A percentile compares a stretch with the other conserved stretches of the same genome.
Evolutionary conservation across 2,797 vertebrate genomes (phyloP).

Genomic region (Sebastolobus alascanus): DNA sequence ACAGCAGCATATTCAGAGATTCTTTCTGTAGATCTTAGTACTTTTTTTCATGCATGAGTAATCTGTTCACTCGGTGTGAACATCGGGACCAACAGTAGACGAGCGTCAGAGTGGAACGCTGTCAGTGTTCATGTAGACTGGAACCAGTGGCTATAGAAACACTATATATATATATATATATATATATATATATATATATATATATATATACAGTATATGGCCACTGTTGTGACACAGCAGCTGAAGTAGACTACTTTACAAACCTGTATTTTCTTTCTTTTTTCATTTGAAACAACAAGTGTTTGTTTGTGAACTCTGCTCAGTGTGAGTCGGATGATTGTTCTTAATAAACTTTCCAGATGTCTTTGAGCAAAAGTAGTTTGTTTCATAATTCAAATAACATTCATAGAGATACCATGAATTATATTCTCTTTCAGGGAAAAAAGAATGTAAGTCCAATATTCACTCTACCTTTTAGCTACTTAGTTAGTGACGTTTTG

Average conservation of each 20-base stretch:
- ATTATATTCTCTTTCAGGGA: too few species aligned
- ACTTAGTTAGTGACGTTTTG: too few species aligned
- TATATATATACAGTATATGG: conserved; percentile 13
- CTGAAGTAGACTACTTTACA: conserved; percentile 50
- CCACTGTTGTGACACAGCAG: conserved; percentile 53
- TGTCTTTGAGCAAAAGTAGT: conserved; percentile 54
- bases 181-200: not conserved
- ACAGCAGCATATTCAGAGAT: conserved; percentile 40
- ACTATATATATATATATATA: not conserved
- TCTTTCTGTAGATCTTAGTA: conserved; percentile 38
- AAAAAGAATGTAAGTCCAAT: too few species aligned
- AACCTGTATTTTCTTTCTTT: conserved; percentile 53
- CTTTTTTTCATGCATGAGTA: conserved; percentile 52
- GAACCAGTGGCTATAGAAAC: conserved; percentile 3
- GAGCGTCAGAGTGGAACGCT: conserved; percentile 25
- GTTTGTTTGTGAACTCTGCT: conserved; percentile 80
- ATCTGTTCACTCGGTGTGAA: conserved; percentile 58
- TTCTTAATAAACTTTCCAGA: conserved; percentile 86
- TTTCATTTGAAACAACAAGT: conserved; percentile 65
- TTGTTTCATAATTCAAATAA: conserved; percentile 12
- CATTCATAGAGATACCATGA: not conserved
- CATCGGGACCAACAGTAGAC: conserved; percentile 73
- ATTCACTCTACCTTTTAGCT: too few species aligned
- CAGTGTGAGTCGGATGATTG: conserved; percentile 81
- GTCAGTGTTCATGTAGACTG: conserved; percentile 44